phyloP scores from a whole-genome alignment of 2,113 vertebrate species.

The Sinocyclocheilus grahami region DNA sequence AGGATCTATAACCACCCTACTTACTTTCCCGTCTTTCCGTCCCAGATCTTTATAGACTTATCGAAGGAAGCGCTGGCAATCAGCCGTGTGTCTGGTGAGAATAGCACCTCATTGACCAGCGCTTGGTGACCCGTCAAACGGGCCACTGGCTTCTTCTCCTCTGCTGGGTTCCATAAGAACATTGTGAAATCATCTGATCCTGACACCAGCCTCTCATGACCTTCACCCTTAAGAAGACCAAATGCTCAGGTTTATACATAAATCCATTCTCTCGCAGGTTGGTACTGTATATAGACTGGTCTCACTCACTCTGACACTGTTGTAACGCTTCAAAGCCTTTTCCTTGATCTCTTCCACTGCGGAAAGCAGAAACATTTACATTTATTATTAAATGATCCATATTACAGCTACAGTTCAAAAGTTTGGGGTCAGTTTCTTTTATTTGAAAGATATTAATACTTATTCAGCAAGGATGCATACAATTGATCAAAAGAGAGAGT shows the following conservation, averaged over 20 bases:
- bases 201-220: slow-evolving; percentile 88
- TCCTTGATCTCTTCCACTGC: slow-evolving; percentile 90
- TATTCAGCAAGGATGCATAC: no score
- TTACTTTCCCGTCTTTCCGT: slow-evolving; percentile 94
- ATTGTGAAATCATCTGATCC: slow-evolving; percentile 98
- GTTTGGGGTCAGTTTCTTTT: neutral
- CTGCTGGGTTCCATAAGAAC: slow-evolving; percentile 92
- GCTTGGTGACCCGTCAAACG: slow-evolving; percentile 96
- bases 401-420: neutral
- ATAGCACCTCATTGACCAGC: slow-evolving; percentile 94
- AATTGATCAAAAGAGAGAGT: no score
- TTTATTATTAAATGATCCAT: neutral
- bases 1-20: slow-evolving; percentile 46
- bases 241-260: neutral
- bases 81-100: slow-evolving; percentile 91
- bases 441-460: no score
- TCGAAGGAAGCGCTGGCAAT: slow-evolving; percentile 96
- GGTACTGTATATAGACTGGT: neutral
- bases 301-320: slow-evolving; percentile 83
- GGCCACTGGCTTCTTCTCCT: slow-evolving; percentile 91
- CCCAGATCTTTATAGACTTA: slow-evolving; percentile 98
- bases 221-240: slow-evolving; percentile 75
- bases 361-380: slow-evolving; percentile 7
- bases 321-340: slow-evolving; percentile 85
- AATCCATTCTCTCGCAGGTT: neutral